Evolutionary conservation across 35 echinoderm and acorn worm species (phyloP), one percentile per base, ranked within the genome.

Genomic region (Chiridota heheva): DNA sequence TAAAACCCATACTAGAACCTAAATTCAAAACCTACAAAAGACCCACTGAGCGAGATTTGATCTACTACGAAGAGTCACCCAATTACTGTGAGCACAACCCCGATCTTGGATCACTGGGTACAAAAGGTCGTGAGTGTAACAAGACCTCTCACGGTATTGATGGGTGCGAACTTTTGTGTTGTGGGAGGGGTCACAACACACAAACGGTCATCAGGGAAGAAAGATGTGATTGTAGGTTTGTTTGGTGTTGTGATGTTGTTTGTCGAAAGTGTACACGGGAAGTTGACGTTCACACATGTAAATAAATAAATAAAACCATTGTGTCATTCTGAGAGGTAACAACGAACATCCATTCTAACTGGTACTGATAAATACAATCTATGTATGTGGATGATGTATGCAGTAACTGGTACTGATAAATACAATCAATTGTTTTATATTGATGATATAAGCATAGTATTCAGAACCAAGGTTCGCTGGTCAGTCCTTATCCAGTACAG

Each of bases 161-260:
- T 58, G 88, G 94, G 7, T 91, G 88, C 37, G 83, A 91, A 42
- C 84, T 97, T 29, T 58, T 97, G 78, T 97, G 94, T 68, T 97
- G 94, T 44, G 88, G 89, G 22, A 79, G 94, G 20, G 94, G 94
- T 32, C 84, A 97, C 46, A 97, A 88, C 15, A 97, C 93, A 40
- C 81, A 83, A 76, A 78, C 62, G 18, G 79, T 78, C 4, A 57
- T 66, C 29, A 71, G 48, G 42, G 48, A 72, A 13, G 94, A 97
- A 53, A n/a, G 88, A 20, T 97, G 94, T 30, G 85, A 97, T 28
- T 97, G 94, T 34, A 60, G 67, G 55, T 97, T 97, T 58, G 84
- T 97, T 3, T 97, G 94, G 94, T 97, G 94, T 69, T 97, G 94
- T 70, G 86, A 88, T 18, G 94, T 97, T 0, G 42, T 84, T 3